phyloP scores from a whole-genome alignment of 2,888 invertebrate genomes.

The Microctonus brassicae region DNA sequence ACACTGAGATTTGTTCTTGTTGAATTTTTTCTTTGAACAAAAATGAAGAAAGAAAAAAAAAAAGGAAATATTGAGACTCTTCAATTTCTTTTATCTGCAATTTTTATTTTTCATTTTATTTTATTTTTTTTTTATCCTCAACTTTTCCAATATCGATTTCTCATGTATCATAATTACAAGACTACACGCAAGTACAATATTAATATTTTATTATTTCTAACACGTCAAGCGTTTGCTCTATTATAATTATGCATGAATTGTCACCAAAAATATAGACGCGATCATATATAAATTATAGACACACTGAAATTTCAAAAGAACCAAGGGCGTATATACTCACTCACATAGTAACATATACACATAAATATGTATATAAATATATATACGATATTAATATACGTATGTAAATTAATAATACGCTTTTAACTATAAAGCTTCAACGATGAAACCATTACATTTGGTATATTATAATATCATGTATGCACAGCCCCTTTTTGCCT shows the following conservation, averaged over 20 bases:
- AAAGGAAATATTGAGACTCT: background rate
- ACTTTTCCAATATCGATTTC: background rate
- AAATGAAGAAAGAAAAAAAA: no score
- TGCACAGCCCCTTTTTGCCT: background rate
- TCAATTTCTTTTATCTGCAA: background rate
- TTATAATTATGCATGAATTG: constrained; percentile 28
- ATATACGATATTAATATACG: constrained; percentile 1
- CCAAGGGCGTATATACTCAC: constrained; percentile 23
- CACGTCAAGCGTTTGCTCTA: constrained; percentile 1
- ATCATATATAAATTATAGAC: constrained; percentile 25
- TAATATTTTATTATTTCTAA: background rate
- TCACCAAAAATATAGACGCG: constrained; percentile 26
- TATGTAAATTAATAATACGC: constrained; percentile 35
- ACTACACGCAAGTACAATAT: background rate
- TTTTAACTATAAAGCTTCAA: constrained; percentile 42
- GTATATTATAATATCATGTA: constrained; percentile 22
- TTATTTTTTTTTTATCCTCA: background rate
- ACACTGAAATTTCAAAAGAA: constrained; percentile 12
- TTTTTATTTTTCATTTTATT: background rate
- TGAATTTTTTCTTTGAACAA: background rate
- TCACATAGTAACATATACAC: background rate
- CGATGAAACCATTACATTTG: constrained; percentile 39
- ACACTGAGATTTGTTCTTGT: background rate
- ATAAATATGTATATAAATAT: background rate
- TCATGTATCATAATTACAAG: background rate